Percentiles rank a stretch among this genome's conserved stretches.
Evolutionary conservation across 2,888 invertebrate species (phyloP).

Genomic region (Dioctria linearis): DNA sequence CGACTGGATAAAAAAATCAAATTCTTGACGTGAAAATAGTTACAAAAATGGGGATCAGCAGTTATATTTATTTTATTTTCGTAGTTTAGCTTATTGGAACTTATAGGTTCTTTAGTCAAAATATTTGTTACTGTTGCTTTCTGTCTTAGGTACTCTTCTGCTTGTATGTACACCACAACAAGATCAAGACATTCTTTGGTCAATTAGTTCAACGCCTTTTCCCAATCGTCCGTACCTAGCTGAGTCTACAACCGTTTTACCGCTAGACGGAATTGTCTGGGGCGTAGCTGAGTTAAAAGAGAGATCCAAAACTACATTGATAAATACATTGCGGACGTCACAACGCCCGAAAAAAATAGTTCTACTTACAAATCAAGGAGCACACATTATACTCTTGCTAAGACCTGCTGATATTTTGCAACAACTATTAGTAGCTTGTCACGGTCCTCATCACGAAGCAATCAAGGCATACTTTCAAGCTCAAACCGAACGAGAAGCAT

Average conservation of each 20-base stretch:
- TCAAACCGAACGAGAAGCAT: conserved; percentile 89
- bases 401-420: conserved; percentile 91
- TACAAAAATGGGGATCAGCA: too few relatives aligned
- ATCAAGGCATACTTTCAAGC: conserved; percentile 89
- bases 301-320: conserved; percentile 62
- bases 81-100: too few relatives aligned
- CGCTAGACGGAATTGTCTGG: conserved; percentile 91
- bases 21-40: too few relatives aligned
- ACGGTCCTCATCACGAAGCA: conserved; percentile 88
- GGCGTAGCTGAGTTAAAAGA: conserved; percentile 79
- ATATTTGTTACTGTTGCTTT: not conserved
- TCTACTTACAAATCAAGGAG: conserved; percentile 89
- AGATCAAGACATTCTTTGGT: conserved; percentile 84
- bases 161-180: conserved; percentile 79
- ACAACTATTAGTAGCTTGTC: conserved; percentile 84
- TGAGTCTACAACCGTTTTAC: conserved; percentile 84
- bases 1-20: too few relatives aligned
- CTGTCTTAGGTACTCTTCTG: conserved; percentile 72
- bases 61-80: too few relatives aligned
- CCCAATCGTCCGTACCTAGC: conserved; percentile 73
- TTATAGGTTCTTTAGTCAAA: too few relatives aligned
- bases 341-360: conserved; percentile 85
- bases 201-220: conserved; percentile 82
- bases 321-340: conserved; percentile 67
- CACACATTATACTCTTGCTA: conserved; percentile 85